These are phyloP conservation scores for Phoeniculus purpureus DNA, from an alignment of 2,797 vertebrate species.

Conservation along the genomic window DNA sequence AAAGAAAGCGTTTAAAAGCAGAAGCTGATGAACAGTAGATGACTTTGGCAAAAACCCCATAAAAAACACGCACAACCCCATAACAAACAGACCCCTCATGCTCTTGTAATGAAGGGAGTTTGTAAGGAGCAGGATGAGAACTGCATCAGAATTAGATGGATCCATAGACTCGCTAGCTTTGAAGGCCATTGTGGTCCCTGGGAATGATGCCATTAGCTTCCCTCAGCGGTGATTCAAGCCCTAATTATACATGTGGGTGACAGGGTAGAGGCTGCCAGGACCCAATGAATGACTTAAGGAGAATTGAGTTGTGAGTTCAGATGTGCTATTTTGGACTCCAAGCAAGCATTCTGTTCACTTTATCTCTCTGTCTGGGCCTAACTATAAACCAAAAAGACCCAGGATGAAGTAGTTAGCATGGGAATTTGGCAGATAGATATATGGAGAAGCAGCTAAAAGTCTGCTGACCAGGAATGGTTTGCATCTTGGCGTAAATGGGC, in stretches of 20 bases:
- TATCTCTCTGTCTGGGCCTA: background rate
- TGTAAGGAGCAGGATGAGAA: background rate
- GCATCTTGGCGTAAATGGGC: background rate
- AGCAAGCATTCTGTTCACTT: background rate
- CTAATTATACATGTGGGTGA: background rate
- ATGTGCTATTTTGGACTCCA: background rate
- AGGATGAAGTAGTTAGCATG: background rate
- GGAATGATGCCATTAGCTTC: slow-evolving; percentile 36
- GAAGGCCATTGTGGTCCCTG: background rate
- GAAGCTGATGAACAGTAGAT: background rate
- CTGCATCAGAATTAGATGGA: slow-evolving; percentile 32
- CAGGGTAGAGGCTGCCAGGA: slow-evolving; percentile 12
- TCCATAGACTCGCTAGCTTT: background rate
- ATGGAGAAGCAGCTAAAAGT: slow-evolving; percentile 19
- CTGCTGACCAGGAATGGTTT: background rate
- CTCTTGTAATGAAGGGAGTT: background rate
- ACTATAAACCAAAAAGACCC: background rate
- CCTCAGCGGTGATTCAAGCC: background rate
- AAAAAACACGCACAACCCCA: no score
- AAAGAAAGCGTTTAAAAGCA: background rate
- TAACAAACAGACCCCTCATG: background rate
- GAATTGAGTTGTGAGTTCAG: background rate
- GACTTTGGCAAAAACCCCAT: background rate
- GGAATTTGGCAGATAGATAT: background rate
- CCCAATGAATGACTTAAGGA: slow-evolving; percentile 22